Base-by-base conservation (phyloP, 1,140 invertebrate species). In the honey bee (Apis mellifera) region DNA sequence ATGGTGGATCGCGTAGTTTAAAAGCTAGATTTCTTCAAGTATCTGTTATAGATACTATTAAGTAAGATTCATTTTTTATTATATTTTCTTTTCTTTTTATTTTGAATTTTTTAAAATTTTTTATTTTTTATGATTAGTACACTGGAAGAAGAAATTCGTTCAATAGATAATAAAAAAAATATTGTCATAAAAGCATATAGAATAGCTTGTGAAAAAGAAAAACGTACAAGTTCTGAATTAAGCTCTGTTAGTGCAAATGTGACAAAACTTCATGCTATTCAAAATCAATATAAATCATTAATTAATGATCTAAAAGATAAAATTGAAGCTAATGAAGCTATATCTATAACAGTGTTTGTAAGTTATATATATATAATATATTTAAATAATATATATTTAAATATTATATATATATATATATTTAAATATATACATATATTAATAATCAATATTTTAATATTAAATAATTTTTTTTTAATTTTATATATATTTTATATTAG, bases 11-110 rank as follows among this genome's bases (percentile, higher is more conserved):
- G 64, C 73, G 79, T 23, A 80, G 82, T 21, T 66, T 86, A 13
- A 91, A 78, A 70, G 95, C 96, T 15, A 93, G 94, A 60, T 96
- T 90, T 90, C 94, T 97, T 82, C 96, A 96, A 92, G 95, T 96
- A 65, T 96, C 96, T 86, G 95, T 95, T 1, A 93, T 92, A 57
- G 96, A 97, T 83, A 92, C 95, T 26, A 95, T 95, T 64, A 92
- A 90, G 94, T 95, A 90, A 91, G 86, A 59, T 50, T n/a, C 89
- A 86, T 52, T n/a, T 59, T 71, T 1, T 50, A 13, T 21, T 26
- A 13, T 62, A 17, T 21, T 1, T 8, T 54, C 3, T 48, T 60
- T 23, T 62, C 21, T 57, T 57, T 23, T 21, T 12, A 64, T 12
- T 65, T 65, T 23, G 55, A 50, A 50, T 60, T 9, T 48, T 50